Conservation (phyloP, 2,797 vertebrate genomes). For the Anableps anableps region DNA sequence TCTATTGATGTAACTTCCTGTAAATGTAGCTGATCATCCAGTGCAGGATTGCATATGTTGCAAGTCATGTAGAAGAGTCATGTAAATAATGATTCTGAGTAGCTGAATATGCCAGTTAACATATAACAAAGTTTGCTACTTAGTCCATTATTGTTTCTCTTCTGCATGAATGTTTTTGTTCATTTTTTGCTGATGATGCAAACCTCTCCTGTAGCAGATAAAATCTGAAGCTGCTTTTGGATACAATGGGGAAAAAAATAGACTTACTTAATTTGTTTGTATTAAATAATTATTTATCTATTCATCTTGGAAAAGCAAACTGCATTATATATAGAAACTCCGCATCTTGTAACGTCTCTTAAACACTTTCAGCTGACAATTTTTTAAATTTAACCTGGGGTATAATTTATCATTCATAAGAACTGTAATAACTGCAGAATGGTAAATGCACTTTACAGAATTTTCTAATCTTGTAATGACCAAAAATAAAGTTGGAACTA, state of each 20-base stretch:
- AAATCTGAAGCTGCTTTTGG: background rate
- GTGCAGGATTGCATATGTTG: background rate
- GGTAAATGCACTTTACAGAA: background rate
- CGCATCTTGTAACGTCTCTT: background rate
- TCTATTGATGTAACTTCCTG: background rate
- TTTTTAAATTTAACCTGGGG: background rate
- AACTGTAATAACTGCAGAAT: background rate
- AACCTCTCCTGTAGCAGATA: background rate
- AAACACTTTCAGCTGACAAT: background rate
- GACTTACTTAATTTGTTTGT: no score
- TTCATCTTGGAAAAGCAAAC: background rate
- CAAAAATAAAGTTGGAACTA: background rate
- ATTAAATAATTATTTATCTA: no score
- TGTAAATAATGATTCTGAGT: background rate
- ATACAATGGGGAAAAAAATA: background rate
- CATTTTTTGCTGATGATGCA: background rate
- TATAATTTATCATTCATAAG: background rate
- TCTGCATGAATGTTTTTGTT: background rate
- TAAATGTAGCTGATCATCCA: background rate
- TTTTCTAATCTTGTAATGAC: background rate
- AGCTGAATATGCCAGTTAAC: no score
- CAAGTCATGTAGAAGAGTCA: background rate
- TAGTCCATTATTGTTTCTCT: background rate
- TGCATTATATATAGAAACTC: background rate
- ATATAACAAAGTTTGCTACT: background rate